Evolutionary conservation across 2,113 vertebrate genomes (phyloP), one percentile per base, ranked within the genome.

Genomic region (Ophiodon elongatus): DNA sequence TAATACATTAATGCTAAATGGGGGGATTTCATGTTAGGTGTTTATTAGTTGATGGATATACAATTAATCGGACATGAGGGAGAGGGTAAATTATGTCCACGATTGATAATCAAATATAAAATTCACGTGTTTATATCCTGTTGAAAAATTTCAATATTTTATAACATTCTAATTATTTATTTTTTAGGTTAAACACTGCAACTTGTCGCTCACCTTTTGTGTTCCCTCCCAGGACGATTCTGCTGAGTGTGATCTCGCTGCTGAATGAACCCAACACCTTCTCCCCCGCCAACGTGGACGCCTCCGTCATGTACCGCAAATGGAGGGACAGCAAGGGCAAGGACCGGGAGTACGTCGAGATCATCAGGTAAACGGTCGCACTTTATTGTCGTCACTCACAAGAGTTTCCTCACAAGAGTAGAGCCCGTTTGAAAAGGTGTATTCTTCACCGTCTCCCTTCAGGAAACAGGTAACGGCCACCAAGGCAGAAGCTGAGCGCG

Each of bases 391-490:
- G 1, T 27, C 69, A 4, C 4, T 33, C 1, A 39, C 17, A 2
- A n/a, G n/a, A 2, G 23, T 25, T 9, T 60, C 8, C 21, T 3
- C 4, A 6, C 19, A 23, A 17, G 5, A 41, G 25, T 6, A 9
- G 14, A 69, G 8, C 6, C 3, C 9, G 17, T 25, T 17, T 50
- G 0, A 56, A 27, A 13, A 31, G 10, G 29, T 4, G 8, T 64
- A 0, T 82, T 72, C 8, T 80, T 21, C 4, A 14, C 39, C 31
- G 10, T 62, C 9, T 73, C 29, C 66, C 66, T 57, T 27, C 86
- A 98, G 97, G 90, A 99, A 99, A 88, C 98, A 99, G 90, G 98
- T 99, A 75, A 67, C 98, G 91, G 97, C 97, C 85, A 99, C 98
- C 25, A 98, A 97, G 87, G 97, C 96, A 4, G 98, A 99, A 0